These are phyloP conservation scores for Dipodomys stephensi DNA, from an alignment of 2,113 vertebrate genomes.

Conservation along the genomic window DNA sequence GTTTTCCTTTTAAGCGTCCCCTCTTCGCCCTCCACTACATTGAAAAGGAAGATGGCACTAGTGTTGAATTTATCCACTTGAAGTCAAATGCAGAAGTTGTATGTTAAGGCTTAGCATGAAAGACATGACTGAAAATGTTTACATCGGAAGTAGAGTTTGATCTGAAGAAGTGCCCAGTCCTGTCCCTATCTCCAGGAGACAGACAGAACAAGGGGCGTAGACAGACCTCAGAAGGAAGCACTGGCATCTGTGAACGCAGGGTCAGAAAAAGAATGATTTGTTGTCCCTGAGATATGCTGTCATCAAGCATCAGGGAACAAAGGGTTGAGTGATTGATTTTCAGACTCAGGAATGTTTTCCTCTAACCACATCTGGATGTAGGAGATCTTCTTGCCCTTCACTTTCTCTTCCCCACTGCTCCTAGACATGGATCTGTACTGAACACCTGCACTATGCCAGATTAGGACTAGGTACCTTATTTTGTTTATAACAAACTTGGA, in stretches of 20 bases:
- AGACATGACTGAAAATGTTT: background rate
- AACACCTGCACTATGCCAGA: background rate
- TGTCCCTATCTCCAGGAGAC: background rate
- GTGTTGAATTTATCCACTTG: conserved; percentile 31
- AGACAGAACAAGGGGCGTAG: background rate
- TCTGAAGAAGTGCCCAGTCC: background rate
- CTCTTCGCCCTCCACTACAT: background rate
- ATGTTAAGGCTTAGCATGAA: conserved; percentile 10
- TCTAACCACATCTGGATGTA: background rate
- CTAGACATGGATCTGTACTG: background rate
- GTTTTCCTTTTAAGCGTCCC: conserved; percentile 13
- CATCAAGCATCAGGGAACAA: background rate
- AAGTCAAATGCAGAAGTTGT: background rate
- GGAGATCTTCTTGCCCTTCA: background rate
- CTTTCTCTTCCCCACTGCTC: background rate
- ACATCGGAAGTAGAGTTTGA: conserved; percentile 13
- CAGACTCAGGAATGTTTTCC: background rate
- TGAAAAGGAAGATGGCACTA: conserved; percentile 42
- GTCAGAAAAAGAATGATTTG: background rate
- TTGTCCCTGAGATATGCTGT: background rate
- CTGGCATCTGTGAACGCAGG: background rate
- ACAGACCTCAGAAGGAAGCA: background rate
- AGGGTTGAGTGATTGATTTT: background rate
- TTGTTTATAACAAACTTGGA: conserved; percentile 7
- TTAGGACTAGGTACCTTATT: background rate